A percentile compares a stretch with the other conserved stretches of the same genome.
phyloP scores from a whole-genome alignment of 92 coral and sea anemone genomes.

The Heteractis magnifica region DNA sequence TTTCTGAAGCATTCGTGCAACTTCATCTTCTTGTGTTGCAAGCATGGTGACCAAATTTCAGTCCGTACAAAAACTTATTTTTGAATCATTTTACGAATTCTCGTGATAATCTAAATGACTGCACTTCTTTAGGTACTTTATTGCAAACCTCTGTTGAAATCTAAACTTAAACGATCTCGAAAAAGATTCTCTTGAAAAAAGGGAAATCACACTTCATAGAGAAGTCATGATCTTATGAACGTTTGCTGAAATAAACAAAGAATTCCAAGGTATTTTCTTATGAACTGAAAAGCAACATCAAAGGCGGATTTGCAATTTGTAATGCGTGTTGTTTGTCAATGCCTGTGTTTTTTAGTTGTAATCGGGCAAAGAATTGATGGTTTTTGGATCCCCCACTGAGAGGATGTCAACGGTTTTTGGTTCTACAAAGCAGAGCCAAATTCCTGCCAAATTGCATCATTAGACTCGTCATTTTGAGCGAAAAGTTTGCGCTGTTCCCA shows the following conservation, averaged over 20 bases:
- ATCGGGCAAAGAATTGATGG: constrained; percentile 14
- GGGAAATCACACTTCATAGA: constrained; percentile 8
- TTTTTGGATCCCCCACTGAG: constrained; percentile 18
- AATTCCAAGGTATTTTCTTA: neutral
- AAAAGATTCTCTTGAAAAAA: neutral
- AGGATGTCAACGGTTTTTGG: constrained; percentile 8
- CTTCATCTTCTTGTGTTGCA: neutral
- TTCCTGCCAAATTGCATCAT: constrained; percentile 24
- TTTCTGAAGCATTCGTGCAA: neutral
- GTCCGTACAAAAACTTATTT: neutral
- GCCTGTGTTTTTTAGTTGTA: constrained; percentile 21
- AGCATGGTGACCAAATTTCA: neutral
- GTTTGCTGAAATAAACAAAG: constrained; percentile 4
- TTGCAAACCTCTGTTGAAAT: constrained; percentile 4
- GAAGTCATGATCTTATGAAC: neutral
- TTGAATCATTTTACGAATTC: neutral
- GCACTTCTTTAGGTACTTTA: neutral
- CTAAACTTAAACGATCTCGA: neutral
- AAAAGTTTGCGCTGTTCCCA: neutral
- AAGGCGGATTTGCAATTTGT: neutral
- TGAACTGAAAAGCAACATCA: neutral
- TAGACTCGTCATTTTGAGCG: constrained; percentile 6
- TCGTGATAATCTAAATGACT: neutral
- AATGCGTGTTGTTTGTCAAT: constrained; percentile 15
- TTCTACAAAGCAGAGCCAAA: neutral